Evolutionary conservation across 2,888 invertebrate species (phyloP).

Genomic region (Aphodius sticticus): DNA sequence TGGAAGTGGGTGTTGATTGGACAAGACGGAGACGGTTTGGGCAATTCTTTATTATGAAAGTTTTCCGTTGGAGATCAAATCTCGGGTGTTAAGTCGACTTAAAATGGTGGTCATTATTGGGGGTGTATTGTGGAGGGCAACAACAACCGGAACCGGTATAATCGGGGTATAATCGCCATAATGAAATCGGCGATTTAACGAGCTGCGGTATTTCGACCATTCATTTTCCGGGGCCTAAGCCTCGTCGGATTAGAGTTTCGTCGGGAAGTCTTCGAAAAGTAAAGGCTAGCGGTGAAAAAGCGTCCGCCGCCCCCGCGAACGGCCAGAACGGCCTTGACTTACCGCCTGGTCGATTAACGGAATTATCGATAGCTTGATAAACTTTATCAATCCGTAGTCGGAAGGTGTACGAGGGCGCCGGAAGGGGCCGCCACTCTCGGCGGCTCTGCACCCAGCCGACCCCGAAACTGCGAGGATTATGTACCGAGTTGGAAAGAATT

Average conservation of each 20-base stretch:
- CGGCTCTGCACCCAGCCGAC: constrained; percentile 42
- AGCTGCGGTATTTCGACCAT: constrained; percentile 30
- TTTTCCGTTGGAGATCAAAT: neutral
- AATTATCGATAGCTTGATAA: constrained; percentile 44
- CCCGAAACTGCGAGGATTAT: constrained; percentile 51
- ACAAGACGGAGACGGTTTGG: neutral
- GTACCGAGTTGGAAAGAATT: constrained; percentile 53
- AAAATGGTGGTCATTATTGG: neutral
- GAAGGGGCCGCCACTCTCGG: constrained; percentile 21
- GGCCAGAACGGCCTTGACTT: constrained; percentile 23
- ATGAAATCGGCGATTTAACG: constrained; percentile 27
- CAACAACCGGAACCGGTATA: neutral
- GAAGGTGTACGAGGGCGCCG: constrained; percentile 38
- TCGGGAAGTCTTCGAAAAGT: constrained; percentile 34
- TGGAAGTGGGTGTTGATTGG: neutral
- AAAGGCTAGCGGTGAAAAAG: constrained; percentile 30
- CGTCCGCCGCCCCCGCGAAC: constrained; percentile 12
- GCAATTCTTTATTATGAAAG: neutral
- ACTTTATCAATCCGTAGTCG: constrained; percentile 42
- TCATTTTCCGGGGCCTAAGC: constrained; percentile 34
- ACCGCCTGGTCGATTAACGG: constrained; percentile 40
- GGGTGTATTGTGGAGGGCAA: neutral
- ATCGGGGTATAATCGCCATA: constrained; percentile 16
- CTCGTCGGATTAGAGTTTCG: constrained; percentile 32
- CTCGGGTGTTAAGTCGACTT: neutral